Conservation (phyloP, 2,888 invertebrate genomes). For the Agonopterix alstromeriana region DNA sequence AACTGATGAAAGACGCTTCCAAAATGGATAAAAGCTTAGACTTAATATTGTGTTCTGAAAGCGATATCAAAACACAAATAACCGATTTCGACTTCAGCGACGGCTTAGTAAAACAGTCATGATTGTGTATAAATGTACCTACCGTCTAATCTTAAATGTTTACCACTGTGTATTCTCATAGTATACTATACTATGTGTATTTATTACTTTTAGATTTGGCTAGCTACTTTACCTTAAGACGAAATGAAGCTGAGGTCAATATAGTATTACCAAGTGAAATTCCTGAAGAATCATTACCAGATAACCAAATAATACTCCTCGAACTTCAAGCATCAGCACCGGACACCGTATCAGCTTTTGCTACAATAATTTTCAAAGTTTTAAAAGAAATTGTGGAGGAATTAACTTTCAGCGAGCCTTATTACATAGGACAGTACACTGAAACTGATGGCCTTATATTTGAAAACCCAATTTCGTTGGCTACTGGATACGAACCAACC, state of each 20-base stretch:
- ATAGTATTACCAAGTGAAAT: constrained; percentile 10
- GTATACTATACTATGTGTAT: neutral
- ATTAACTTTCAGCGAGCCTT: constrained; percentile 8
- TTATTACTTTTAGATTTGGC: constrained; percentile 11
- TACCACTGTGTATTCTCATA: too few species aligned
- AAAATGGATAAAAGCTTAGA: too few species aligned
- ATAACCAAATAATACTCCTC: constrained; percentile 15
- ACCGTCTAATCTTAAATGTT: too few species aligned
- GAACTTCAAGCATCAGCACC: constrained; percentile 18
- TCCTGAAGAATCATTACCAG: constrained; percentile 15
- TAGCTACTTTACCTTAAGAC: constrained; percentile 6
- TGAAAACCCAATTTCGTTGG: constrained; percentile 17
- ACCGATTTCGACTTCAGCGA: too few species aligned
- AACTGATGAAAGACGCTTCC: too few species aligned
- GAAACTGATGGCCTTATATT: constrained; percentile 17
- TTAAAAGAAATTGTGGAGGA: neutral
- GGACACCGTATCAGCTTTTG: constrained; percentile 9
- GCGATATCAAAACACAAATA: too few species aligned
- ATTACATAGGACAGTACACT: constrained; percentile 26
- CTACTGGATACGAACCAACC: constrained; percentile 20
- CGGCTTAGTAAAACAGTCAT: too few species aligned
- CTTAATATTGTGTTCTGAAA: too few species aligned
- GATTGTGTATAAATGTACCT: too few species aligned
- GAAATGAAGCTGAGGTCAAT: constrained; percentile 11
- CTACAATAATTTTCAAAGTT: constrained; percentile 4